Conservation (phyloP, 1,140 invertebrate genomes). For the Drosophila subpulchrella region DNA sequence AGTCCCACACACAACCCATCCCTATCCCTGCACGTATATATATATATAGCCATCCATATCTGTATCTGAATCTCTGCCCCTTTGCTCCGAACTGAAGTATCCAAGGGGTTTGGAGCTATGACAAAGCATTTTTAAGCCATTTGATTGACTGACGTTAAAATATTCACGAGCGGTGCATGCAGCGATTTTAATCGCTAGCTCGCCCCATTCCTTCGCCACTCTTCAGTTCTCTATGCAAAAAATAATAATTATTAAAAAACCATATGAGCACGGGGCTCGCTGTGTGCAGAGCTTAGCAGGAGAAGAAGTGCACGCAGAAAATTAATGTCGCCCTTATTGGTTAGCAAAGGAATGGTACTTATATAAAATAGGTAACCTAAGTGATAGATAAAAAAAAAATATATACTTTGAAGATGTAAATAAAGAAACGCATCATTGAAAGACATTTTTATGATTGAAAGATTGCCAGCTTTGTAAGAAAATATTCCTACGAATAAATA, state of each 20-base stretch:
- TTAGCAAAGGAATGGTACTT: neutral
- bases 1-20: slow-evolving; percentile 1
- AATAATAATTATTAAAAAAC: slow-evolving; percentile 81
- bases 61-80: slow-evolving; percentile 27
- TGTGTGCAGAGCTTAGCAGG: slow-evolving; percentile 47
- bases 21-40: slow-evolving; percentile 6
- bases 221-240: slow-evolving; percentile 72
- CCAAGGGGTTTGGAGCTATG: slow-evolving; percentile 47
- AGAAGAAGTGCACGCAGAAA: slow-evolving; percentile 19
- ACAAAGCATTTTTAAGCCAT: slow-evolving; percentile 83
- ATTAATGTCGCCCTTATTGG: neutral
- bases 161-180: slow-evolving; percentile 72
- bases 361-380: neutral
- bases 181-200: slow-evolving; percentile 77
- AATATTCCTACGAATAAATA: no score
- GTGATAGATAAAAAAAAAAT: no score
- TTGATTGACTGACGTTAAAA: slow-evolving; percentile 83
- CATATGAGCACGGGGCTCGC: slow-evolving; percentile 51
- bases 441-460: no score
- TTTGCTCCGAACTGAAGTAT: slow-evolving; percentile 8
- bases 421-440: no score
- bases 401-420: no score
- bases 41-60: slow-evolving; percentile 6
- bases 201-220: slow-evolving; percentile 67
- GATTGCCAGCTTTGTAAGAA: no score